Conservation (phyloP, 1,140 invertebrate species). For the Aphaenogaster ashmeadi region DNA sequence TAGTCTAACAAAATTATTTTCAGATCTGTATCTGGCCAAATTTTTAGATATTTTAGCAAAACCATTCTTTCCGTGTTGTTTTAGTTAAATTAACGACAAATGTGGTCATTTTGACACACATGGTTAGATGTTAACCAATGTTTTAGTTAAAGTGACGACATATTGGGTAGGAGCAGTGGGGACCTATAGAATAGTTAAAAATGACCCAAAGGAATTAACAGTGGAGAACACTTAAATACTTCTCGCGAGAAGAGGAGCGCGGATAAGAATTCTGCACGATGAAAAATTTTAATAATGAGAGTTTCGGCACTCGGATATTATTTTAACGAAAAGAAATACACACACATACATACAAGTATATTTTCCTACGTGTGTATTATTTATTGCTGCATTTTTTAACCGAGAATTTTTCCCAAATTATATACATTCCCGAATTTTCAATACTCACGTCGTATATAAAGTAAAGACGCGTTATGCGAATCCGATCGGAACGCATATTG, state of each 20-base stretch:
- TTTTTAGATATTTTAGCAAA: no score
- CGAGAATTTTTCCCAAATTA: background rate
- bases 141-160: no score
- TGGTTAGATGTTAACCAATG: no score
- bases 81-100: no score
- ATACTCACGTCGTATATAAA: background rate
- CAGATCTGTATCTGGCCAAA: no score
- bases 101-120: no score
- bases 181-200: no score
- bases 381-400: background rate
- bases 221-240: background rate
- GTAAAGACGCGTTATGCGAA: background rate
- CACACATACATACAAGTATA: no score
- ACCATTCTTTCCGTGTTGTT: no score
- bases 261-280: background rate
- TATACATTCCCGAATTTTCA: background rate
- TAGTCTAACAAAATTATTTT: no score
- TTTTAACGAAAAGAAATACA: background rate
- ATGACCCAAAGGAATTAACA: no score
- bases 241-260: background rate
- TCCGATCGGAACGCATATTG: background rate
- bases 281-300: background rate
- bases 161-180: no score
- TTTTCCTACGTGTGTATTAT: background rate
- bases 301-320: background rate